Base-by-base conservation (phyloP, 2,113 vertebrate species). In the Sceloporus undulatus region DNA sequence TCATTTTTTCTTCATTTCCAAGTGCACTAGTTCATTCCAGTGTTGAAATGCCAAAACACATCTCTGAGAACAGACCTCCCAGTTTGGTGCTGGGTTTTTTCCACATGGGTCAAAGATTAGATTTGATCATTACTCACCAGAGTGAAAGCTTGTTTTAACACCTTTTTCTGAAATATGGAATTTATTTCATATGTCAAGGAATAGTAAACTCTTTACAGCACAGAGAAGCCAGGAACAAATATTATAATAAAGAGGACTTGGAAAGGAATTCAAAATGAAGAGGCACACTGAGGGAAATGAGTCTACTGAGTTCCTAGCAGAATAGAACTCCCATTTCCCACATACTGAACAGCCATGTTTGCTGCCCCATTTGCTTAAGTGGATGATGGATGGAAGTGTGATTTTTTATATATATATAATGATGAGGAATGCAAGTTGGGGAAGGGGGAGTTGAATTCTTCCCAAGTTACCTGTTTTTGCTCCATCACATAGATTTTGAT, bases 101-200 rank as follows among this genome's bases (percentile, higher is more conserved):
- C 91, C 38, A 77, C 84, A 48, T 40, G 19, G 62, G 88, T 19
- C 29, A 38, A 83, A 29, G 23, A 1, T 59, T 54, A 89, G 16
- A 18, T 87, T 88, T 89, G 84, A 42, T n/a, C 84, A 40, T 92
- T 80, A 87, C 65, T 90, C 89, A 90, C 74, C 19, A 40, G 62
- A 86, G 73, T 86, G 81, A 86, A 89, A 66, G 14, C 1, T 1
- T 87, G 54, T 66, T 90, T 88, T 93, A 66, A 91, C 85, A 82
- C 1, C 40, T 73, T 85, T 62, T 84, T 4, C 66, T 90, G 88
- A 92, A 95, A 92, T 42, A 74, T 13, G 56, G 84, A 80, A 71
- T 91, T 87, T 89, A 77, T 80, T 85, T 86, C 77, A 38, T 78
- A 78, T 74, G 27, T 90, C 68, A 76, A 74, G 70, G 56, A 76